phyloP scores from a whole-genome alignment of 2,113 vertebrate genomes.

The Morphnarchus princeps region DNA sequence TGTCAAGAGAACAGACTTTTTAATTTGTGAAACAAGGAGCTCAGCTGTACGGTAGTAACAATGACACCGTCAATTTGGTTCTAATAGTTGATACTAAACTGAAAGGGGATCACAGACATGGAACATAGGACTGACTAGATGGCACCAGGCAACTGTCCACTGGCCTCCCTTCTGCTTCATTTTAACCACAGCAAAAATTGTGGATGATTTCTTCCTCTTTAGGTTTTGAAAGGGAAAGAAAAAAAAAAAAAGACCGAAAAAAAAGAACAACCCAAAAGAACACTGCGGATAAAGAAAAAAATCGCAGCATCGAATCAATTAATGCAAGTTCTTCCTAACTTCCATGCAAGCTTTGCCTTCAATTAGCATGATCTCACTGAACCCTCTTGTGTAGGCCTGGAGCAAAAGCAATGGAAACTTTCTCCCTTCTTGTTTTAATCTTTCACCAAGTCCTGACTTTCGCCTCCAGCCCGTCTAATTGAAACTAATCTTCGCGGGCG shows the following conservation, averaged over 20 bases:
- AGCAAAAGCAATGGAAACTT: constrained; percentile 76
- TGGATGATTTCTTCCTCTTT: neutral
- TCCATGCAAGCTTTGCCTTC: constrained; percentile 72
- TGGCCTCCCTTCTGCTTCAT: neutral
- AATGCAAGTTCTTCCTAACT: constrained; percentile 62
- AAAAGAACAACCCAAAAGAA: neutral
- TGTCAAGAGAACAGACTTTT: neutral
- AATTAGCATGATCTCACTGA: constrained; percentile 75
- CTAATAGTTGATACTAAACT: neutral
- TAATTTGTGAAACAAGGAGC: constrained; percentile 22
- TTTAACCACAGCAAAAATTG: neutral
- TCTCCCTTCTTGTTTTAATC: constrained; percentile 84
- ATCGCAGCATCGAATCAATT: constrained; percentile 70
- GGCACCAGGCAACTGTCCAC: neutral
- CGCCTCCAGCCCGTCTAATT: constrained; percentile 98
- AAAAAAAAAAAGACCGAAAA: neutral
- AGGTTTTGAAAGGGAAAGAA: neutral
- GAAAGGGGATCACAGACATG: neutral
- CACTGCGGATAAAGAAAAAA: constrained; percentile 29
- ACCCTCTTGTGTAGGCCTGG: constrained; percentile 71
- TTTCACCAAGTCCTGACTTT: constrained; percentile 84
- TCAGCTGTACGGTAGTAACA: neutral
- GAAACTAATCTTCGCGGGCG: constrained; percentile 95
- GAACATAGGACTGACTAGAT: neutral
- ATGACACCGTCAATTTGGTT: neutral